Conservation (phyloP, 2,797 vertebrate genomes). For the Aeoliscus strigatus region DNA sequence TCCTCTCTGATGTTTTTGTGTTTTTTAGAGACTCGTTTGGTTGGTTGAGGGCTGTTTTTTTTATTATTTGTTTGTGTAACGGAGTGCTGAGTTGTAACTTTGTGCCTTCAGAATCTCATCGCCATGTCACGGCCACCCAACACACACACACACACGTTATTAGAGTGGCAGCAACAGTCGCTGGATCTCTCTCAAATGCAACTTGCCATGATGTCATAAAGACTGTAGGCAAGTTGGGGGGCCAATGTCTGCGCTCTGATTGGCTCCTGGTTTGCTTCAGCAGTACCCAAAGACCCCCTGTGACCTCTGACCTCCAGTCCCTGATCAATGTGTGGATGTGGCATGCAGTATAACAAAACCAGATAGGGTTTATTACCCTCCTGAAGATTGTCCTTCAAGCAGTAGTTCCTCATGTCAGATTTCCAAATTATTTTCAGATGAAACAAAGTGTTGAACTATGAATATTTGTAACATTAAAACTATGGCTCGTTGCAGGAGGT, state of each 20-base stretch:
- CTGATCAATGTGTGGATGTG: not conserved
- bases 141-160: slow-evolving; percentile 21
- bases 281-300: slow-evolving; percentile 21
- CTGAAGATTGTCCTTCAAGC: not conserved
- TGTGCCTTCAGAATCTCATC: slow-evolving; percentile 67
- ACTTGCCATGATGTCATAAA: slow-evolving; percentile 4
- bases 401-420: too few relatives aligned
- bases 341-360: too few relatives aligned
- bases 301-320: slow-evolving; percentile 12
- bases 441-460: not conserved
- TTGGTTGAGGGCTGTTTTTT: slow-evolving; percentile 39
- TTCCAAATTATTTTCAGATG: not conserved
- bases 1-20: slow-evolving; percentile 32
- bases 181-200: slow-evolving; percentile 1
- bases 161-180: slow-evolving; percentile 5
- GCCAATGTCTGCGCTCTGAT: slow-evolving; percentile 17
- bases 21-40: slow-evolving; percentile 48
- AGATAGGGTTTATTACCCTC: not conserved
- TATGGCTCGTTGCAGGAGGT: too few relatives aligned
- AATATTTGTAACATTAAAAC: too few relatives aligned
- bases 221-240: not conserved
- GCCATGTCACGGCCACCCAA: slow-evolving; percentile 57
- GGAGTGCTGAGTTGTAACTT: slow-evolving; percentile 70
- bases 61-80: slow-evolving; percentile 33
- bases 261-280: slow-evolving; percentile 22